phyloP scores from a whole-genome alignment of 2,113 vertebrate species.

The Probosciger aterrimus region DNA sequence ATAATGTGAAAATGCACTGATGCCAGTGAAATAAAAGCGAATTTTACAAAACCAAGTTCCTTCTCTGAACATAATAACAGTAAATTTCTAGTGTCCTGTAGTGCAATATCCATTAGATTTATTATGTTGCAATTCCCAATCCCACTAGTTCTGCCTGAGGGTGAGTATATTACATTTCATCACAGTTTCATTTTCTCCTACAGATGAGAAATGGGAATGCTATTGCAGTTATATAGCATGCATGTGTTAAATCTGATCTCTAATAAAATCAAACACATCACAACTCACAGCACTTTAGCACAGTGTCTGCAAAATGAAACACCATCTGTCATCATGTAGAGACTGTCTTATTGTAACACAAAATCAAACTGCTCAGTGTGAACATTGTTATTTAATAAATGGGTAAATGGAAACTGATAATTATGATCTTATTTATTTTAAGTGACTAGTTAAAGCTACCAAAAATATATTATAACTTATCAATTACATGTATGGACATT shows the following conservation, averaged over 20 bases:
- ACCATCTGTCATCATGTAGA: constrained; percentile 93
- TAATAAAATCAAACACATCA: constrained; percentile 99
- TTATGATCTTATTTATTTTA: constrained; percentile 84
- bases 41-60: constrained; percentile 82
- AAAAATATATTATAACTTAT: constrained; percentile 74
- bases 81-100: constrained; percentile 85
- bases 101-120: constrained; percentile 99
- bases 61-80: constrained; percentile 85
- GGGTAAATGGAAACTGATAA: constrained; percentile 82
- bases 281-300: constrained; percentile 92
- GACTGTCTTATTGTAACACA: constrained; percentile 90
- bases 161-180: constrained; percentile 99
- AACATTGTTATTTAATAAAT: constrained; percentile 82
- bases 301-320: constrained; percentile 90
- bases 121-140: constrained; percentile 98
- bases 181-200: constrained; percentile 99
- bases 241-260: constrained; percentile 98
- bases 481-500: constrained; percentile 71
- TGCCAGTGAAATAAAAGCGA: constrained; percentile 87
- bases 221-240: constrained; percentile 96
- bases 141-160: constrained; percentile 95
- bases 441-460: constrained; percentile 77
- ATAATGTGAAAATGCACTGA: constrained; percentile 87
- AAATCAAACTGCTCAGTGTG: constrained; percentile 80
- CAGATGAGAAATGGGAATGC: constrained; percentile 97